Percentiles rank a stretch among this genome's conserved stretches.
Evolutionary conservation across 2,113 vertebrate genomes (phyloP).

Genomic region (Lasiurus borealis): DNA sequence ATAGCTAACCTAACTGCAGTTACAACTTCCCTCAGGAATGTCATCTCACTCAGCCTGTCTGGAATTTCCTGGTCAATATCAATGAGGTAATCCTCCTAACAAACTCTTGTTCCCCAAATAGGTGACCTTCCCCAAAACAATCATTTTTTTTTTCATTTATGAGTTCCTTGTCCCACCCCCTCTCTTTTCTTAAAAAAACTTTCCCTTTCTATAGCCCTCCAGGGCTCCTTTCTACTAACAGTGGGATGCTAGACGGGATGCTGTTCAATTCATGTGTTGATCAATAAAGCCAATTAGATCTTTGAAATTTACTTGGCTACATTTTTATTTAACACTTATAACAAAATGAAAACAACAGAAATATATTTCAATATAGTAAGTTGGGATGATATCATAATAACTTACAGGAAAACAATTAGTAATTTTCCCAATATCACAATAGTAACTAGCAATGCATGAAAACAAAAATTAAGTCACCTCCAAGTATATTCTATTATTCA

Average conservation of each 20-base stretch:
- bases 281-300: not conserved
- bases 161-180: not conserved
- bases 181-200: not conserved
- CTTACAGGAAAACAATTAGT: not conserved
- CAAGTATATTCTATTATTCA: not conserved
- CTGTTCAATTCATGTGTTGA: not conserved
- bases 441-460: not conserved
- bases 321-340: not conserved
- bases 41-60: not conserved
- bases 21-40: not conserved
- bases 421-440: not conserved
- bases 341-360: not conserved
- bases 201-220: not conserved
- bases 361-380: not conserved
- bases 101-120: not conserved
- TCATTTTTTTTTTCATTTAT: not conserved
- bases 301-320: not conserved
- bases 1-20: not conserved
- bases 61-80: not conserved
- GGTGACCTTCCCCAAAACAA: not conserved
- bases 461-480: constrained; percentile 24
- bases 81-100: not conserved
- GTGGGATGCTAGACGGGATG: not conserved
- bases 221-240: not conserved
- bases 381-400: not conserved